Evolutionary conservation across 2,888 invertebrate genomes (phyloP), one percentile per base, ranked within the genome.

Genomic region (Eilema sororculum): DNA sequence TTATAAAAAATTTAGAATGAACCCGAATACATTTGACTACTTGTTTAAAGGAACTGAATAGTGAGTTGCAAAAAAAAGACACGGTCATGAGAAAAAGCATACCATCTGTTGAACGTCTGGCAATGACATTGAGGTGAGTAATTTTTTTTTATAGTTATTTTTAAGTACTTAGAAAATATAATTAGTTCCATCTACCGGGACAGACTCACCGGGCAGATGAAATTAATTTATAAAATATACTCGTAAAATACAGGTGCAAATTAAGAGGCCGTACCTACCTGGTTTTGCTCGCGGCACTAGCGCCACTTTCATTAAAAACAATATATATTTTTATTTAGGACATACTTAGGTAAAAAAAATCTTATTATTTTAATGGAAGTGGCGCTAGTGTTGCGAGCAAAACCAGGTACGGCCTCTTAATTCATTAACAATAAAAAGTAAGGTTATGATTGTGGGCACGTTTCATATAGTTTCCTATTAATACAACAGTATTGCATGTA

Each of bases 1-100:
- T 52, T 52, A 52, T 52, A 52, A 52, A 72, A 66, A 72, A 69
- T 63, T 69, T 69, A 66, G 72, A 72, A 73, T 69, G 73, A 69
- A 0, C 69, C 16, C 16, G 37, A 37, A 37, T 37, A 37, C 37
- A 37, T 37, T 52, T n/a, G 52, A 52, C n/a, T n/a, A 52, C 20
- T 52, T 52, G n/a, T n/a, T n/a, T 52, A 52, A 20, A 20, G n/a
- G 52, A n/a, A n/a, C n/a, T 52, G 57, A 66, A 66, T 73, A 71
- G 69, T 72, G 71, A 74, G 66, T 69, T 72, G 67, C 67, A 74
- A 57, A 58, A 57, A 58, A 72, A 74, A 74, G 70, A 72, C 69
- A 75, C 68, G 67, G 75, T 69, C 65, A 75, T 75, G 75, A 70
- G 72, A 75, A 72, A 75, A 72, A 72, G 72, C 72, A 75, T 75